A percentile compares a stretch with the other conserved stretches of the same genome.
Evolutionary conservation across 2,113 vertebrate species (phyloP).

Genomic region (Trochalopteron elliotii): DNA sequence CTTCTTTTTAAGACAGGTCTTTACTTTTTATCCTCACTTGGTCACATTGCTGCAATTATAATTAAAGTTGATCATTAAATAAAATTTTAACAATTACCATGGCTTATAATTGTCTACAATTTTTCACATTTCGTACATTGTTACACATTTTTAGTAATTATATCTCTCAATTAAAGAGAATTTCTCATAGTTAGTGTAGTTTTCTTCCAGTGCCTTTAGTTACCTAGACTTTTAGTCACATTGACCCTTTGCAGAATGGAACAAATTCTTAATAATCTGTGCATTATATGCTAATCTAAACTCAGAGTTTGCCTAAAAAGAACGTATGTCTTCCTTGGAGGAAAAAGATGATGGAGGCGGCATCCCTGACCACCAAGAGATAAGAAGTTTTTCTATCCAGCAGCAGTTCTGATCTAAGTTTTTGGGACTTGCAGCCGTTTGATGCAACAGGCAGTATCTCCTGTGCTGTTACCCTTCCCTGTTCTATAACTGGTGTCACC

Average conservation of each 20-base stretch:
- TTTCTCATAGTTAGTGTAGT: not conserved
- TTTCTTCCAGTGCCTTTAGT: not conserved
- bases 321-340: not conserved
- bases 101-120: not conserved
- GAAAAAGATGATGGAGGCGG: not conserved
- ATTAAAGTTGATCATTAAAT: not conserved
- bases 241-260: not conserved
- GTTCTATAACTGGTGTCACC: rapidly evolving
- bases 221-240: not conserved
- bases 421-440: not conserved
- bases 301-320: not conserved
- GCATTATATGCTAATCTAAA: not conserved
- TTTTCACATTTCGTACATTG: not conserved
- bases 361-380: rapidly evolving
- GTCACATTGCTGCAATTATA: not conserved
- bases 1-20: not conserved
- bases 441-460: not conserved
- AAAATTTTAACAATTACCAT: not conserved
- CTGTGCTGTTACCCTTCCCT: not conserved
- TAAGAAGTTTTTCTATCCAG: not conserved
- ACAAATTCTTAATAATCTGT: not conserved
- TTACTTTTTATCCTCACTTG: not conserved
- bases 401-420: not conserved
- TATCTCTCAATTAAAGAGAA: not conserved
- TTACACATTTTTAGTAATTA: not conserved